Evolutionary conservation across 2,888 invertebrate genomes (phyloP).

Genomic region (Euzetes globulus): DNA sequence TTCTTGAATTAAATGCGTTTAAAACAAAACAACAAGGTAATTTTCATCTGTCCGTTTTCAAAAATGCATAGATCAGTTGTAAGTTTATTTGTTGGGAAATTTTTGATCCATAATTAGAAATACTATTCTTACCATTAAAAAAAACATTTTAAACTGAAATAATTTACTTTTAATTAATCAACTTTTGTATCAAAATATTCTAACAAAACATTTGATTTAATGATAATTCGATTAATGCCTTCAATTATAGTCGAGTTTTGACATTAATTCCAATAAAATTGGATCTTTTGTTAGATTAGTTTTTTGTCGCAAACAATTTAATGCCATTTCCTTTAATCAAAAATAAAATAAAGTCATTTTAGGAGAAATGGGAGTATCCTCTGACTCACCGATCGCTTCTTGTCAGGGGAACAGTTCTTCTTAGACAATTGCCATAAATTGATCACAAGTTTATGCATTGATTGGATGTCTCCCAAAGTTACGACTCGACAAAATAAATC

Average conservation of each 20-base stretch:
- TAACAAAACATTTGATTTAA: neutral
- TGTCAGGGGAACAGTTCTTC: slow-evolving; percentile 15
- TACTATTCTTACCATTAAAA: too few relatives aligned
- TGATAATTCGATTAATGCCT: neutral
- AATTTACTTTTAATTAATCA: too few relatives aligned
- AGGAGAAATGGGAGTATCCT: neutral
- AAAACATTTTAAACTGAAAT: too few relatives aligned
- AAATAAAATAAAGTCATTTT: neutral
- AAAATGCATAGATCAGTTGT: too few relatives aligned
- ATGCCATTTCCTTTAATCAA: slow-evolving; percentile 9
- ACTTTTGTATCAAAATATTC: too few relatives aligned
- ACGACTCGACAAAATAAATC: slow-evolving; percentile 53
- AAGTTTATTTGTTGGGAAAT: too few relatives aligned
- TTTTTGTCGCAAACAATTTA: slow-evolving; percentile 13
- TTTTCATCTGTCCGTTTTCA: too few relatives aligned
- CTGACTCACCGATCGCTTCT: neutral
- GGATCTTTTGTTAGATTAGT: neutral
- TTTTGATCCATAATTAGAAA: too few relatives aligned
- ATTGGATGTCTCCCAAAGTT: slow-evolving; percentile 47
- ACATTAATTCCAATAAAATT: neutral
- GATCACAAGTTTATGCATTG: slow-evolving; percentile 29
- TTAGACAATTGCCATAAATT: slow-evolving; percentile 34
- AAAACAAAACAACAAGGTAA: too few relatives aligned
- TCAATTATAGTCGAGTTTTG: neutral
- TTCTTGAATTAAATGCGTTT: too few relatives aligned